A percentile compares a stretch with the other conserved stretches of the same genome.
Conservation (phyloP, 2,888 invertebrate species). For the Apotomis turbidana region DNA sequence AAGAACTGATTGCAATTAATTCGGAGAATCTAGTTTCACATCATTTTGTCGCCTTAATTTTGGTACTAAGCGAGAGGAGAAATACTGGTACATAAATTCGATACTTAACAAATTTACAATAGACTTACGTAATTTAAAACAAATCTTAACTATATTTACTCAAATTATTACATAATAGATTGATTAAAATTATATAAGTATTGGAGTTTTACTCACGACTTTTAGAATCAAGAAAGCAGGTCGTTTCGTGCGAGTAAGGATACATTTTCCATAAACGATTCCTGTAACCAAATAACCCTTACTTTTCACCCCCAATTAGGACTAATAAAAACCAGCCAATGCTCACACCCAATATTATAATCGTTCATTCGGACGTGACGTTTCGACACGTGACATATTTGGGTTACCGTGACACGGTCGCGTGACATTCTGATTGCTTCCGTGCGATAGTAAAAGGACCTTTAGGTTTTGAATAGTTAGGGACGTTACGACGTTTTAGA, state of each 20-base stretch:
- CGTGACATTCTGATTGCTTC: slow-evolving; percentile 3
- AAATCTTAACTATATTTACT: too few relatives aligned
- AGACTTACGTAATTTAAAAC: too few relatives aligned
- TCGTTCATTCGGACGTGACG: slow-evolving; percentile 23
- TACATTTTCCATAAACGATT: background rate
- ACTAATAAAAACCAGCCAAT: slow-evolving; percentile 25
- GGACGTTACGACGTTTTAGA: slow-evolving; percentile 4
- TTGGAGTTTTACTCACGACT: too few relatives aligned
- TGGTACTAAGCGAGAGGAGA: too few relatives aligned
- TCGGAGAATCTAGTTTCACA: too few relatives aligned
- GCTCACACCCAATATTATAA: slow-evolving; percentile 31
- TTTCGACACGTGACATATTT: slow-evolving; percentile 32
- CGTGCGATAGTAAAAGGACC: background rate
- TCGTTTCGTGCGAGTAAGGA: background rate
- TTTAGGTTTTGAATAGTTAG: background rate
- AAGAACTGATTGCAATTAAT: too few relatives aligned
- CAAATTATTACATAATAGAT: too few relatives aligned
- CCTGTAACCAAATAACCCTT: background rate
- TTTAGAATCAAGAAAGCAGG: too few relatives aligned
- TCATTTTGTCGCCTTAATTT: too few relatives aligned
- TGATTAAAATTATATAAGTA: too few relatives aligned
- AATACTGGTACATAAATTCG: too few relatives aligned
- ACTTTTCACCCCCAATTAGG: slow-evolving; percentile 22
- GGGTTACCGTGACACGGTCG: slow-evolving; percentile 32
- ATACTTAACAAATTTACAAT: too few relatives aligned